Percentiles rank a stretch among this genome's conserved stretches.
These are phyloP conservation scores for Danaus chrysippus DNA, from an alignment of 2,888 invertebrate species.

Conservation along the genomic window DNA sequence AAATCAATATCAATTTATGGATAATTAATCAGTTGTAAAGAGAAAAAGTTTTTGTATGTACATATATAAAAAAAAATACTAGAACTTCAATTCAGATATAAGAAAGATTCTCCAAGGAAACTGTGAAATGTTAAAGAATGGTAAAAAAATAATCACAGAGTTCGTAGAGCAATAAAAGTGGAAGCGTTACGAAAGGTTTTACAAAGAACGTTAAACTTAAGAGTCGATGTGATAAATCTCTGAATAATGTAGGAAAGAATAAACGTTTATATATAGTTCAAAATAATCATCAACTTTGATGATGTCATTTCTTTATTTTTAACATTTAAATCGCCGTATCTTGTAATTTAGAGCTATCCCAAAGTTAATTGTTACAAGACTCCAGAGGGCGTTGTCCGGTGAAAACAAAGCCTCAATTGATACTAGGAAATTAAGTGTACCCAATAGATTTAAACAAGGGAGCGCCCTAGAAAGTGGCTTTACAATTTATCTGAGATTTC, in stretches of 20 bases:
- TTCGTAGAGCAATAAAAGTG: background rate
- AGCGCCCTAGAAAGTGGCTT: slow-evolving; percentile 28
- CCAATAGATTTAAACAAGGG: slow-evolving; percentile 52
- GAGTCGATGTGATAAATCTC: slow-evolving; percentile 4
- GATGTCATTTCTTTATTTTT: background rate
- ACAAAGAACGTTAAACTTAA: slow-evolving; percentile 18
- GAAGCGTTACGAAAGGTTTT: slow-evolving; percentile 18
- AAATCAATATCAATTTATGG: too few relatives aligned
- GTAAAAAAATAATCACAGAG: background rate
- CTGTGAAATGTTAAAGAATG: background rate
- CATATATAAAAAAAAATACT: background rate
- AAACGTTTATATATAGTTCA: slow-evolving; percentile 32
- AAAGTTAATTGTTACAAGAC: slow-evolving; percentile 53
- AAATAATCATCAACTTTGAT: too few relatives aligned
- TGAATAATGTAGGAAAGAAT: slow-evolving; percentile 64
- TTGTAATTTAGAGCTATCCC: slow-evolving; percentile 37
- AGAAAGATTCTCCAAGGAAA: background rate
- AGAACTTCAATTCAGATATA: background rate
- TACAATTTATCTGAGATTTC: background rate
- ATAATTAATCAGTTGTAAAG: too few relatives aligned
- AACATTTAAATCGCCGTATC: slow-evolving; percentile 19
- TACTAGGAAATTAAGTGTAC: slow-evolving; percentile 61
- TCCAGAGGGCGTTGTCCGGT: slow-evolving; percentile 63
- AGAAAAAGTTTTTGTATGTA: too few relatives aligned
- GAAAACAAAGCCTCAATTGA: slow-evolving; percentile 72